Conservation (phyloP, 2,113 vertebrate species). For the Terrapene triunguis region DNA sequence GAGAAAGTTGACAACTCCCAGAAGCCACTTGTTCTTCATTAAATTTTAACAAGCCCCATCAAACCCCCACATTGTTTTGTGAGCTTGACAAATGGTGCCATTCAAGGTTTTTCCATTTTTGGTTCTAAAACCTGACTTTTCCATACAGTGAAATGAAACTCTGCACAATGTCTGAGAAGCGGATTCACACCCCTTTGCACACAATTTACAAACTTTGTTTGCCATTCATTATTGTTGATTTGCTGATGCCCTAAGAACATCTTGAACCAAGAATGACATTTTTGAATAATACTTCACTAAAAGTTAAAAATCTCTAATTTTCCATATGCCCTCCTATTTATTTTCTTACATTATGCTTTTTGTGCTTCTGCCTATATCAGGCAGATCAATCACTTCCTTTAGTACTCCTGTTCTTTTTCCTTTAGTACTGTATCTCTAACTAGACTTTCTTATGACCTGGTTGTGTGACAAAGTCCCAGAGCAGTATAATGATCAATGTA, state of each 20-base stretch:
- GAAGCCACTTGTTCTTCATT: background rate
- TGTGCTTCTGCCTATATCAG: background rate
- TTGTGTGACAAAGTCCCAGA: background rate
- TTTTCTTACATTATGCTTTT: background rate
- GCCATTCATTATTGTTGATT: background rate
- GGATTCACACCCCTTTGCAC: background rate
- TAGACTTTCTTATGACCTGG: background rate
- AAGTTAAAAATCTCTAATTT: background rate
- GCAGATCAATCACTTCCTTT: background rate
- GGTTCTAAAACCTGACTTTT: background rate
- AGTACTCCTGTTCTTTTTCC: too few species aligned
- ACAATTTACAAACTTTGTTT: background rate
- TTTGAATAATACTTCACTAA: background rate
- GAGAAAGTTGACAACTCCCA: background rate
- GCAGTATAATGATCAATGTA: background rate
- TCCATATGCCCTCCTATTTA: background rate
- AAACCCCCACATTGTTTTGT: background rate
- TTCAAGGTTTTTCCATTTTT: background rate
- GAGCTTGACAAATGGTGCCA: background rate
- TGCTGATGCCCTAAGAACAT: background rate
- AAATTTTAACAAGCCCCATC: background rate
- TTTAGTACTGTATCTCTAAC: background rate
- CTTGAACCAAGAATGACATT: background rate
- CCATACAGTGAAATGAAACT: background rate
- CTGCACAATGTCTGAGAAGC: background rate